Conservation (phyloP, 2,113 vertebrate species). For the Xiphias gladius region DNA sequence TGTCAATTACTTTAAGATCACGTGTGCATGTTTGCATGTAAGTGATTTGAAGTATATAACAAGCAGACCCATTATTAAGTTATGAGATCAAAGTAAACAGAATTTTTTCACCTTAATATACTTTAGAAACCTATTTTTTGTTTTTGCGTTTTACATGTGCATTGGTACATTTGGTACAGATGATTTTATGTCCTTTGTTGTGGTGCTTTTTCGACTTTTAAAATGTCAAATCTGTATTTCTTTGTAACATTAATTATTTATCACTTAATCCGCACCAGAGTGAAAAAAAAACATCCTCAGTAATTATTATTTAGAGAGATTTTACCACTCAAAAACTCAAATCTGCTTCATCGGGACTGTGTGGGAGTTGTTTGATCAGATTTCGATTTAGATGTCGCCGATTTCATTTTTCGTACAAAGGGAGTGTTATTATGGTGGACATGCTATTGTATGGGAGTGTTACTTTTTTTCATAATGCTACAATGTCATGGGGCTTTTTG, state of each 20-base stretch:
- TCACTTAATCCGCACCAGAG: not conserved
- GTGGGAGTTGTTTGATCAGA: not conserved
- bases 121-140: not conserved
- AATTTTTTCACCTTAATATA: not conserved
- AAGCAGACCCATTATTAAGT: not conserved
- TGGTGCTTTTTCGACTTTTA: not conserved
- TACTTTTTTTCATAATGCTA: too few relatives aligned
- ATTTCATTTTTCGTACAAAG: not conserved
- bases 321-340: not conserved
- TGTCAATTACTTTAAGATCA: not conserved
- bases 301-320: not conserved
- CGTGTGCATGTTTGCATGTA: too few relatives aligned
- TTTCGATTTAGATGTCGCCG: not conserved
- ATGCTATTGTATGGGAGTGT: too few relatives aligned
- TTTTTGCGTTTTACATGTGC: not conserved
- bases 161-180: not conserved
- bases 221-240: not conserved
- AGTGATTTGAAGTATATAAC: not conserved
- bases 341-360: not conserved
- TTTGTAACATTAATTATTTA: not conserved
- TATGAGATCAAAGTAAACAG: not conserved
- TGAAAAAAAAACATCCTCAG: not conserved
- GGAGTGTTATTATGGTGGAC: too few relatives aligned
- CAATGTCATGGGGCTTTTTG: too few relatives aligned
- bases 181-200: not conserved